Evolutionary conservation across 2,888 invertebrate genomes (phyloP), one percentile per base, ranked within the genome.

Genomic region (Sinotaia quadrata): DNA sequence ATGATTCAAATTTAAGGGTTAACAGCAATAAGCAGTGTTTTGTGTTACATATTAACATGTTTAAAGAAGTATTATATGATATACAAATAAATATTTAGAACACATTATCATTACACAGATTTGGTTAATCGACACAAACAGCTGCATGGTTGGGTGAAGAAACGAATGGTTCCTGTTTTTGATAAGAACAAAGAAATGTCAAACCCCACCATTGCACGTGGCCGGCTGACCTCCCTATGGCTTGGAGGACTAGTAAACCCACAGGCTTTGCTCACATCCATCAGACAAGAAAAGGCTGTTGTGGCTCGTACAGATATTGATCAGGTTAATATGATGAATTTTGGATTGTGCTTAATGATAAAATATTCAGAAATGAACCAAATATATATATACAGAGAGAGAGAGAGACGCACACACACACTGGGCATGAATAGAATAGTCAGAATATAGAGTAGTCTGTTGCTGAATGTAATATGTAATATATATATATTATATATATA

Each of bases 161-260:
- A 79, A 59, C 81, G 82, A 2, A 84, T 87, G 83, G 83, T 87
- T 41, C 86, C 86, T 18, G 75, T 81, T 3, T 83, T 78, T 59
- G 52, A 73, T 31, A 74, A 75, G 4, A 63, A 69, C 36, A 56
- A 51, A 21, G 51, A 44, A 12, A 51, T 27, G 0, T 73, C 76
- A 27, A 78, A 77, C 29, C 75, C 77, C 1, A 77, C 80, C 2
- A 78, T 79, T 21, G 80, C 81, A 21, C 76, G 81, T 34, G 87
- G 87, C 2, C 74, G 72, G 10, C 79, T 87, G 58, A 72, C 78
- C 29, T 76, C 77, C 10, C 80, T 87, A 21, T 87, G 87, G 87
- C 80, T 87, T 2, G 87, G 87, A 27, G 87, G 87, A 18, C 79
- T 87, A 15, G 85, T 84, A 67, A 86, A 85, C 68, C 86, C 87